A percentile compares a stretch with the other conserved stretches of the same genome.
Conservation (phyloP, 2,797 vertebrate genomes). For the Parotocinclus haroldoi region DNA sequence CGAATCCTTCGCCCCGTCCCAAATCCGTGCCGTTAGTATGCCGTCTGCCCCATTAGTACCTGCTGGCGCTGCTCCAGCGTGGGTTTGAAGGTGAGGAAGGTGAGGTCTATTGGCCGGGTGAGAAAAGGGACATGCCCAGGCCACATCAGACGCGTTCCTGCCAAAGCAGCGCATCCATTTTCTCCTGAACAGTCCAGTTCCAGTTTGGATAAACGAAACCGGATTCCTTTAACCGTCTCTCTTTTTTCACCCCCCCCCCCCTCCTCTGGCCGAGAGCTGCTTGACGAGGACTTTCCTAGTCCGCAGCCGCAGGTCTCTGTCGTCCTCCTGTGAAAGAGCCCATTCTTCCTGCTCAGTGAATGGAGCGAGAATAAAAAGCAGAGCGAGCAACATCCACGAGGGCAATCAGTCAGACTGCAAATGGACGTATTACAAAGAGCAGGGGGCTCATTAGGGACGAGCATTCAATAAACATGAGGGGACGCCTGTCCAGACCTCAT, state of each 20-base stretch:
- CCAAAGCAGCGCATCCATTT: constrained; percentile 33
- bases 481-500: too few species aligned
- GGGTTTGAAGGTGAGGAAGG: constrained; percentile 25
- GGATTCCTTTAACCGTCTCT: constrained; percentile 48
- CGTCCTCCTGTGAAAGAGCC: constrained; percentile 50
- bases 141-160: constrained; percentile 27
- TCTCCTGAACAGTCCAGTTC: constrained; percentile 46
- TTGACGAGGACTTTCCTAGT: constrained; percentile 52
- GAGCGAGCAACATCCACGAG: constrained; percentile 47
- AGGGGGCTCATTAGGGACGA: constrained; percentile 22
- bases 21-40: constrained; percentile 20
- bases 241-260: constrained; percentile 39
- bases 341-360: constrained; percentile 51
- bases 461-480: constrained; percentile 1
- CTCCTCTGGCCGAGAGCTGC: constrained; percentile 49
- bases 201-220: constrained; percentile 48
- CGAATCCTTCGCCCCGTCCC: constrained; percentile 30
- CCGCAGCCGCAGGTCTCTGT: constrained; percentile 41
- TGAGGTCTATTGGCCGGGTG: constrained; percentile 12
- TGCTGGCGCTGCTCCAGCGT: constrained; percentile 16
- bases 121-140: constrained; percentile 9
- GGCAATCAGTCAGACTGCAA: constrained; percentile 53
- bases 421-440: constrained; percentile 34
- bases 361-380: constrained; percentile 44
- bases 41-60: constrained; percentile 31